Evolutionary conservation across 2,888 invertebrate genomes (phyloP).

Genomic region (Rhorus exstirpatorius): DNA sequence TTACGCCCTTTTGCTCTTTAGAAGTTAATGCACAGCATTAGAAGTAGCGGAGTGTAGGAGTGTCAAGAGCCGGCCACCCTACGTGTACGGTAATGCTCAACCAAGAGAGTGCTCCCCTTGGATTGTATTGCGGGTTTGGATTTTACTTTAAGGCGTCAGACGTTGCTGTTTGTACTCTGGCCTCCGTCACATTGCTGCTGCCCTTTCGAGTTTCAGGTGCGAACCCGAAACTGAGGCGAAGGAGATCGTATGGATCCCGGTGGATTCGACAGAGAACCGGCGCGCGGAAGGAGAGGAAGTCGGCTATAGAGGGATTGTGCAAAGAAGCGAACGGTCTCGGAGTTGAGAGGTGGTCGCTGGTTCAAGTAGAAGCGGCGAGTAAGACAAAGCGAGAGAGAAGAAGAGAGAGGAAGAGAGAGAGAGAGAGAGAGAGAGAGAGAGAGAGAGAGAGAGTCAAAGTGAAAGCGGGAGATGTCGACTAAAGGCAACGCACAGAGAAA

Average conservation of each 20-base stretch:
- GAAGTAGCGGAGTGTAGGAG: conserved; percentile 4
- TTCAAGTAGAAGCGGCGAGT: conserved; percentile 37
- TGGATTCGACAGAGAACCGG: conserved; percentile 19
- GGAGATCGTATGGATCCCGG: neutral
- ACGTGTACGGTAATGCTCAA: conserved; percentile 9
- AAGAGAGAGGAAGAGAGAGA: conserved; percentile 7
- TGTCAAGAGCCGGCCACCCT: conserved; percentile 26
- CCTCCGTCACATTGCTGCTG: conserved; percentile 29
- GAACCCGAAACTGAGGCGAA: conserved; percentile 15
- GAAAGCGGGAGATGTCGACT: conserved; percentile 13
- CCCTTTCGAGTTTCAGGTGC: conserved; percentile 27
- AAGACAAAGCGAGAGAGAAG: conserved; percentile 47
- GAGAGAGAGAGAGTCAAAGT: conserved; percentile 10
- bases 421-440: conserved; percentile 23
- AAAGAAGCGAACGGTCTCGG: conserved; percentile 21
- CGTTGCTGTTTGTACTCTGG: conserved; percentile 24
- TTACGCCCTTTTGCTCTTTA: neutral
- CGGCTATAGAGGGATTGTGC: conserved; percentile 14
- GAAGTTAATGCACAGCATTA: neutral
- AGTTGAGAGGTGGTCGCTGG: conserved; percentile 52
- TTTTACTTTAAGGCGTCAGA: conserved; percentile 27
- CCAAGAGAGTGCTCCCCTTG: neutral
- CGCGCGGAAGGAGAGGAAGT: conserved; percentile 4
- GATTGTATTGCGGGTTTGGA: conserved; percentile 10
- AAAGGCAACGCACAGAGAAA: conserved; percentile 61